phyloP scores from a whole-genome alignment of 2,113 vertebrate species.

The Corythoichthys haematopterus region DNA sequence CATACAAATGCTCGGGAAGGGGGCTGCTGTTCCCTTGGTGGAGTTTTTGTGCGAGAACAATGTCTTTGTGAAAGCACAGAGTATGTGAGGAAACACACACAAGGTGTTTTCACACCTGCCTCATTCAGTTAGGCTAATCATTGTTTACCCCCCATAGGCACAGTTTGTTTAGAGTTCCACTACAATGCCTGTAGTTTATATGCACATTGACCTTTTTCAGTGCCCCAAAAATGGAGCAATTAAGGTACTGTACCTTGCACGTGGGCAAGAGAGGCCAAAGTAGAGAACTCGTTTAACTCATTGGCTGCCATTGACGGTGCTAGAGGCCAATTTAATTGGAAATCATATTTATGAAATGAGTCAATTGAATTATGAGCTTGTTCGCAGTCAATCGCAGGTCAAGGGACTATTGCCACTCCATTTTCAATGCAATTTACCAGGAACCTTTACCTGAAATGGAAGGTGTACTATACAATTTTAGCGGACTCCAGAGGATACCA shows the following conservation, averaged over 20 bases:
- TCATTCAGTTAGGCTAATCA: neutral
- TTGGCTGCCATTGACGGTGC: neutral
- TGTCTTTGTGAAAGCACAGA: constrained; percentile 33
- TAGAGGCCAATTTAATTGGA: no score
- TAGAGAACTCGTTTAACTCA: no score
- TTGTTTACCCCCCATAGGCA: constrained; percentile 1
- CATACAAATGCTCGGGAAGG: constrained; percentile 43
- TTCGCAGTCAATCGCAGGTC: no score
- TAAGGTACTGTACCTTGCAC: neutral
- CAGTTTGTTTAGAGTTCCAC: neutral
- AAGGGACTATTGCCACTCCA: no score
- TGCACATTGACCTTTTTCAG: neutral
- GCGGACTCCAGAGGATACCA: no score
- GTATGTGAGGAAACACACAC: constrained; percentile 30
- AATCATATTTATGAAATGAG: no score
- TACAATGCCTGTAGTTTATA: neutral
- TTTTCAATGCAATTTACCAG: no score
- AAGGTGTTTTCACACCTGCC: constrained; percentile 3
- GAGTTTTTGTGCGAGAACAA: constrained; percentile 41
- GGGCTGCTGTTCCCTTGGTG: constrained; percentile 30
- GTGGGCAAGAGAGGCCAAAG: no score
- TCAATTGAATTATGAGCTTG: no score
- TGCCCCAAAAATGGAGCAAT: neutral
- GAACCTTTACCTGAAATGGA: no score
- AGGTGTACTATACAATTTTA: no score